phyloP scores from a whole-genome alignment of 2,113 vertebrate genomes.

The Physeter macrocephalus region DNA sequence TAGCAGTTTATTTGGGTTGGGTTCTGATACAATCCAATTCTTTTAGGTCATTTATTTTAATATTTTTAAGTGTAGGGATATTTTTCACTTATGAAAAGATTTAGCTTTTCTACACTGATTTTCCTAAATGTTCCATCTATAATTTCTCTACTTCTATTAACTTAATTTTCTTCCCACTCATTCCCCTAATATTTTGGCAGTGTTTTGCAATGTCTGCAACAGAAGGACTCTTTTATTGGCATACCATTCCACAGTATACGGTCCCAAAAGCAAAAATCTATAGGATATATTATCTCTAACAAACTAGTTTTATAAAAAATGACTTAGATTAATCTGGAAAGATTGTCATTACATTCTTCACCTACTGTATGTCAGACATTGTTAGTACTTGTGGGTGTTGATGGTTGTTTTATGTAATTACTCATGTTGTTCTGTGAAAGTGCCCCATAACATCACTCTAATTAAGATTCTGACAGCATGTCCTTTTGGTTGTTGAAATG shows the following conservation, averaged over 20 bases:
- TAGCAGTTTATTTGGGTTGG: not conserved
- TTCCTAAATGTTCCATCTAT: not conserved
- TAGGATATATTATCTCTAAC: slow-evolving; percentile 56
- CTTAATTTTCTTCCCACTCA: not conserved
- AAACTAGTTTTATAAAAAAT: not conserved
- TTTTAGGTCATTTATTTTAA: not conserved
- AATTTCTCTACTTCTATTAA: not conserved
- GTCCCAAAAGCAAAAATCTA: slow-evolving; percentile 43
- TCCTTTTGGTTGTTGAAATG: slow-evolving; percentile 69
- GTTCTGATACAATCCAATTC: not conserved
- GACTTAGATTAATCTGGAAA: slow-evolving; percentile 24
- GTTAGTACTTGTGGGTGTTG: slow-evolving; percentile 61
- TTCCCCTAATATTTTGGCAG: not conserved
- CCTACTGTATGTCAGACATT: slow-evolving; percentile 34
- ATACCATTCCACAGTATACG: not conserved
- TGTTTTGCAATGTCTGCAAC: not conserved
- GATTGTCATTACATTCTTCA: slow-evolving; percentile 46
- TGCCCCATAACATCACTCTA: slow-evolving; percentile 63
- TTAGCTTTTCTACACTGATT: not conserved
- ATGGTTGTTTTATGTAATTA: slow-evolving; percentile 72
- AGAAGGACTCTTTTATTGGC: not conserved
- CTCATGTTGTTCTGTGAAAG: slow-evolving; percentile 70
- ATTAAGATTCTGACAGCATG: slow-evolving; percentile 69
- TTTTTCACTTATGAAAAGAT: not conserved
- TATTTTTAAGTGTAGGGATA: not conserved